Conservation (phyloP, 1,140 invertebrate genomes). For the Drosophila guanche region DNA sequence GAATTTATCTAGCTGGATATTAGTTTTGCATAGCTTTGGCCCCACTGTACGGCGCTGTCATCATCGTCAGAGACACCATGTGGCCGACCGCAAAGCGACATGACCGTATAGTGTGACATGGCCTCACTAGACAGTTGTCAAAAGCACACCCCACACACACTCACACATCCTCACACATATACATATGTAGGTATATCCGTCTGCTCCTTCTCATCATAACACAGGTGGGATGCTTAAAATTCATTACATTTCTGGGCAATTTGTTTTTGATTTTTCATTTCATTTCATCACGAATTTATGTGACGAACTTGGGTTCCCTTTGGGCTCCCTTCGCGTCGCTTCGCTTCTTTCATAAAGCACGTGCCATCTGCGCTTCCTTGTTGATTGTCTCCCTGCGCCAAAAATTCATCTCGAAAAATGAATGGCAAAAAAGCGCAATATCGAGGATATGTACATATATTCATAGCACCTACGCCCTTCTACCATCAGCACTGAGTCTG, state of each 20-base stretch:
- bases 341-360: slow-evolving; percentile 19
- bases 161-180: slow-evolving; percentile 1
- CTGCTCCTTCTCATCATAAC: no score
- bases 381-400: slow-evolving; percentile 61
- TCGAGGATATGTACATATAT: slow-evolving; percentile 32
- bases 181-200: slow-evolving; percentile 22
- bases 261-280: slow-evolving; percentile 82
- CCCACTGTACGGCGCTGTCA: slow-evolving; percentile 38
- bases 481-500: no score
- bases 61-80: slow-evolving; percentile 76
- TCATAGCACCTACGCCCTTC: slow-evolving; percentile 13
- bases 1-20: not conserved
- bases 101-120: slow-evolving; percentile 76
- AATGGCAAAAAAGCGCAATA: slow-evolving; percentile 56
- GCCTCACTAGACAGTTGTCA: slow-evolving; percentile 79
- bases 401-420: slow-evolving; percentile 53
- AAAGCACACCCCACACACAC: slow-evolving; percentile 46
- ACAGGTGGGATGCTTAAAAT: slow-evolving; percentile 76
- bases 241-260: slow-evolving; percentile 79
- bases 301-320: slow-evolving; percentile 35
- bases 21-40: slow-evolving; percentile 2
- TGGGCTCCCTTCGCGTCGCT: not conserved
- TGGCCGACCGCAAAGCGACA: slow-evolving; percentile 79
- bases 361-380: slow-evolving; percentile 56
- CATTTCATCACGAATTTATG: slow-evolving; percentile 72